phyloP scores from a whole-genome alignment of 2,888 invertebrate species.

The Clepsis dumicolana region DNA sequence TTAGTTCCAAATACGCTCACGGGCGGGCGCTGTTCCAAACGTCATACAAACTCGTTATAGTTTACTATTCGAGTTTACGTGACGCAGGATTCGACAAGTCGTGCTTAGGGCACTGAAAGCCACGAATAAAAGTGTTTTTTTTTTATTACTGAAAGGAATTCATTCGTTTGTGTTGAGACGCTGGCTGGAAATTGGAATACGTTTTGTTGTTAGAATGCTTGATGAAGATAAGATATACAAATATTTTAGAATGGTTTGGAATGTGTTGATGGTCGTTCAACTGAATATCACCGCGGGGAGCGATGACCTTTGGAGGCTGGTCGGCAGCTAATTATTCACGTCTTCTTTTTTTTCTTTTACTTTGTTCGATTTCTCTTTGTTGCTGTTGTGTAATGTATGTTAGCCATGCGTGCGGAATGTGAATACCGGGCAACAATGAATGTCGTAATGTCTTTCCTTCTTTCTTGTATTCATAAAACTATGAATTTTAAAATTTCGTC shows the following conservation, averaged over 20 bases:
- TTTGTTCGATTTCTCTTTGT: neutral
- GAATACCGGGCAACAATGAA: too few relatives aligned
- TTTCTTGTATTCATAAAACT: too few relatives aligned
- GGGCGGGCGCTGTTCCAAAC: too few relatives aligned
- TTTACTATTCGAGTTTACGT: too few relatives aligned
- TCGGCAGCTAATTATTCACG: neutral
- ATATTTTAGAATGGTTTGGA: neutral
- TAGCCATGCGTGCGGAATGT: too few relatives aligned
- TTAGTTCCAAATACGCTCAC: too few relatives aligned
- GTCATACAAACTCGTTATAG: too few relatives aligned
- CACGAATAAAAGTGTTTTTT: constrained; percentile 3
- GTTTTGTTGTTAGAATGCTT: constrained; percentile 1
- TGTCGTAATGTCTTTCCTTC: too few relatives aligned
- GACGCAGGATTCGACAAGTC: too few relatives aligned
- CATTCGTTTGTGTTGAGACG: neutral
- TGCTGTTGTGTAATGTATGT: neutral
- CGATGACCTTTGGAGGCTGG: neutral
- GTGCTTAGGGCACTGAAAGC: neutral
- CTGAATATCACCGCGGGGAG: neutral
- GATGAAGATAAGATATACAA: constrained; percentile 3
- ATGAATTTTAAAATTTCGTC: too few relatives aligned
- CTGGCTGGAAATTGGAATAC: neutral
- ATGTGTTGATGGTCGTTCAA: constrained; percentile 1
- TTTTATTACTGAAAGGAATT: constrained; percentile 7
- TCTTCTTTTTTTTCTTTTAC: neutral